A percentile compares a stretch with the other conserved stretches of the same genome.
These are phyloP conservation scores for Lordiphosa stackelbergi DNA, from an alignment of 1,140 invertebrate species.

Conservation along the genomic window DNA sequence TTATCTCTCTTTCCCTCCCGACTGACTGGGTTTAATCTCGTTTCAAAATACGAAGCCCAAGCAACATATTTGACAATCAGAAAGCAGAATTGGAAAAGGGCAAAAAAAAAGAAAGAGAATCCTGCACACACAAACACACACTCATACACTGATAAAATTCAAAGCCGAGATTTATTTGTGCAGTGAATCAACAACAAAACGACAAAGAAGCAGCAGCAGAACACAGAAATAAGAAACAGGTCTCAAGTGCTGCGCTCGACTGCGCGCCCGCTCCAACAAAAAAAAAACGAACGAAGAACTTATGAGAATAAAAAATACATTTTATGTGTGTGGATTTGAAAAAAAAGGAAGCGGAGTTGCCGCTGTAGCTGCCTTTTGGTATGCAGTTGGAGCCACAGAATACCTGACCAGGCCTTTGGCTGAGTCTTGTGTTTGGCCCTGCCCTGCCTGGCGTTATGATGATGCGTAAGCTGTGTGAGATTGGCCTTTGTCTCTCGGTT, in stretches of 20 bases:
- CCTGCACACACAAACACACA: conserved; percentile 15
- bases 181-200: conserved; percentile 65
- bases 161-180: conserved; percentile 73
- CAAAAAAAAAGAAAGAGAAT: conserved; percentile 48
- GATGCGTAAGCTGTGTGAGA: conserved; percentile 28
- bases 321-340: conserved; percentile 50
- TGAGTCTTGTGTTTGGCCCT: conserved; percentile 4
- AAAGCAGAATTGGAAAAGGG: conserved; percentile 31
- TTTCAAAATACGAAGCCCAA: not conserved
- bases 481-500: conserved; percentile 36
- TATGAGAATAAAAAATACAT: conserved; percentile 41
- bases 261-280: conserved; percentile 41
- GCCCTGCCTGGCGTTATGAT: conserved; percentile 15
- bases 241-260: conserved; percentile 66
- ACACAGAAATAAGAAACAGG: conserved; percentile 43
- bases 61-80: conserved; percentile 66
- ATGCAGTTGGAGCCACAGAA: conserved; percentile 28
- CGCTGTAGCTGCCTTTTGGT: conserved; percentile 27
- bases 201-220: conserved; percentile 24
- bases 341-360: conserved; percentile 61
- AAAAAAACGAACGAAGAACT: conserved; percentile 3
- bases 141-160: conserved; percentile 38
- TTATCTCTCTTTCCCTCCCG: not conserved
- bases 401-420: conserved; percentile 6
- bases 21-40: not conserved